Evolutionary conservation across 1,140 invertebrate species (phyloP).

Genomic region (Drosophila paulistorum): DNA sequence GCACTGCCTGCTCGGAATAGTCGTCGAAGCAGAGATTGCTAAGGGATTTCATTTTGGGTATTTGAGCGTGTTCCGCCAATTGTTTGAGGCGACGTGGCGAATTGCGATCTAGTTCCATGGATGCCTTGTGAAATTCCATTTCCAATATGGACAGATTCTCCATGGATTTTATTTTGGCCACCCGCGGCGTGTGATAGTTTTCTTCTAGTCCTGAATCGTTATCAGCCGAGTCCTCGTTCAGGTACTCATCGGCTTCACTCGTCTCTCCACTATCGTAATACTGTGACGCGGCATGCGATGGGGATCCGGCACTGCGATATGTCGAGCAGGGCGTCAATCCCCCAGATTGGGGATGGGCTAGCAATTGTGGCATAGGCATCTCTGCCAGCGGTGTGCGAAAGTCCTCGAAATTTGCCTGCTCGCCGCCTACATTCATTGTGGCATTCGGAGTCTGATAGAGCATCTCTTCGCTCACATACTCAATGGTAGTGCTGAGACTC

Average conservation of each 20-base stretch:
- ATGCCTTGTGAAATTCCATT: slow-evolving; percentile 81
- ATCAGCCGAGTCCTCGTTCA: slow-evolving; percentile 61
- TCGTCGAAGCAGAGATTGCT: slow-evolving; percentile 79
- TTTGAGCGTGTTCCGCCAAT: slow-evolving; percentile 65
- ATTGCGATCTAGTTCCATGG: slow-evolving; percentile 75
- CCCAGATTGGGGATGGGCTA: slow-evolving; percentile 13
- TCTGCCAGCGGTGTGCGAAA: slow-evolving; percentile 74
- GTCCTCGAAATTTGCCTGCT: slow-evolving; percentile 56
- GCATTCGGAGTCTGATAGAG: slow-evolving; percentile 78
- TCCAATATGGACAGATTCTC: slow-evolving; percentile 80
- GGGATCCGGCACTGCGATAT: slow-evolving; percentile 52
- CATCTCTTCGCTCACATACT: slow-evolving; percentile 72
- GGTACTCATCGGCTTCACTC: slow-evolving; percentile 58
- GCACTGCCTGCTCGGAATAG: slow-evolving; percentile 63
- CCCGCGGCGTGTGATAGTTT: slow-evolving; percentile 77
- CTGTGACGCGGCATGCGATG: slow-evolving; percentile 46
- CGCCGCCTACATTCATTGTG: slow-evolving; percentile 45
- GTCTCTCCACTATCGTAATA: slow-evolving; percentile 63
- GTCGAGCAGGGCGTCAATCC: slow-evolving; percentile 46
- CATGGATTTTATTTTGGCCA: slow-evolving; percentile 82
- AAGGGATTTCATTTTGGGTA: slow-evolving; percentile 80
- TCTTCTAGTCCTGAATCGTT: slow-evolving; percentile 81
- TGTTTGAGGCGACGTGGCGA: slow-evolving; percentile 76
- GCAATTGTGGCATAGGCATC: slow-evolving; percentile 50
- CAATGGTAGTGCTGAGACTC: slow-evolving; percentile 62